Evolutionary conservation across 2,113 vertebrate species (phyloP).

Genomic region (Lynx canadensis): DNA sequence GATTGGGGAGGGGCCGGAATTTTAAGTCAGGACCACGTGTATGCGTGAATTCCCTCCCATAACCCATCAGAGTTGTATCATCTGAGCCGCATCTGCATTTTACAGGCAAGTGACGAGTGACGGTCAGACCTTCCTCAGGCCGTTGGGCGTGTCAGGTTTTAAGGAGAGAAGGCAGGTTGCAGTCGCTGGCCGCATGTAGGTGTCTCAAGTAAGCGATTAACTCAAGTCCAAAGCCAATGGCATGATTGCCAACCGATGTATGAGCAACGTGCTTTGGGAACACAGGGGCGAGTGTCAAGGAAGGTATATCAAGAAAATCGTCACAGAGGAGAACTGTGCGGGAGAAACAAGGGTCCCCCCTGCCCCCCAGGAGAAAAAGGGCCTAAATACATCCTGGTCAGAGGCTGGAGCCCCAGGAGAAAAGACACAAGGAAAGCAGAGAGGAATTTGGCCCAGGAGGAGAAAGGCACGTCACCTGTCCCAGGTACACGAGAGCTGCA

Average conservation of each 20-base stretch:
- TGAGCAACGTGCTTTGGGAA: not conserved
- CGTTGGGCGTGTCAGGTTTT: fast-evolving
- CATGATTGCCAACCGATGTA: fast-evolving
- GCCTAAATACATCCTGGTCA: not conserved
- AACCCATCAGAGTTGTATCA: not conserved
- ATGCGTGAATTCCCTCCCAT: not conserved
- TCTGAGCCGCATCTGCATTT: not conserved
- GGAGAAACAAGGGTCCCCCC: not conserved
- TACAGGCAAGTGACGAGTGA: not conserved
- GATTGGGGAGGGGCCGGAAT: not conserved
- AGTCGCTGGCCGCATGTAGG: not conserved
- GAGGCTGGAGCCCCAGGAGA: not conserved
- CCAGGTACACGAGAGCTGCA: fast-evolving
- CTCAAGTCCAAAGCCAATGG: not conserved
- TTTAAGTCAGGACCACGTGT: not conserved
- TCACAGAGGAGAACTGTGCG: not conserved
- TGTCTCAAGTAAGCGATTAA: not conserved
- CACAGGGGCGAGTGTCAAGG: too few relatives aligned
- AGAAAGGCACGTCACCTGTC: not conserved
- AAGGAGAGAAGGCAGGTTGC: not conserved
- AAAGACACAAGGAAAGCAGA: not conserved
- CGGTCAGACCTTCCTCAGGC: not conserved
- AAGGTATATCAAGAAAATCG: not conserved
- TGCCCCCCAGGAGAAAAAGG: not conserved
- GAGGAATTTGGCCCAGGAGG: not conserved